These are phyloP conservation scores for Agrilus mali DNA, from an alignment of 2,888 invertebrate species.

Conservation along the genomic window DNA sequence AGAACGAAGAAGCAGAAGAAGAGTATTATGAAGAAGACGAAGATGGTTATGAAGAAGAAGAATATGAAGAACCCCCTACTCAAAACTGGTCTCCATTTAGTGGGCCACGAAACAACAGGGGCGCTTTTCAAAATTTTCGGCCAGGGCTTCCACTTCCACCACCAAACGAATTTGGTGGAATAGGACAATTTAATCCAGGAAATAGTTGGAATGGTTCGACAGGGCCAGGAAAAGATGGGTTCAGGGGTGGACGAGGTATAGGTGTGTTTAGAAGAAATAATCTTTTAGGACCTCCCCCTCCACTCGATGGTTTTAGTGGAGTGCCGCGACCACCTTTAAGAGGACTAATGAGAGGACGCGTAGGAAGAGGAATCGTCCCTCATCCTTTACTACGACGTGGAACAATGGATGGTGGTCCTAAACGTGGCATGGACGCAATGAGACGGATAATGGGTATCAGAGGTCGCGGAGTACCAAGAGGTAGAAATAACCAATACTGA, in stretches of 20 bases:
- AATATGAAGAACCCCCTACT: too few relatives aligned
- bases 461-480: too few relatives aligned
- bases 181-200: constrained; percentile 7
- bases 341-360: constrained; percentile 5
- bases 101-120: constrained; percentile 13
- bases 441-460: too few relatives aligned
- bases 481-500: too few relatives aligned
- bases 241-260: constrained; percentile 9
- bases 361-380: constrained; percentile 4
- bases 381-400: background rate
- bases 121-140: constrained; percentile 12
- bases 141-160: constrained; percentile 5
- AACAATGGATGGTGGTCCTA: too few relatives aligned
- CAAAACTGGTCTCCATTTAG: constrained; percentile 25
- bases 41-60: constrained; percentile 23
- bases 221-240: constrained; percentile 10
- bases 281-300: background rate
- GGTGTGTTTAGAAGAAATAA: background rate
- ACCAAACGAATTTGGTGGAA: constrained; percentile 6
- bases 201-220: constrained; percentile 14
- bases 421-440: too few relatives aligned
- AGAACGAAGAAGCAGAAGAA: constrained; percentile 19
- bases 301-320: background rate
- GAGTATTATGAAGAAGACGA: constrained; percentile 33
- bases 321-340: background rate